Conservation (phyloP, 2,113 vertebrate genomes). For the Channa maculata region DNA sequence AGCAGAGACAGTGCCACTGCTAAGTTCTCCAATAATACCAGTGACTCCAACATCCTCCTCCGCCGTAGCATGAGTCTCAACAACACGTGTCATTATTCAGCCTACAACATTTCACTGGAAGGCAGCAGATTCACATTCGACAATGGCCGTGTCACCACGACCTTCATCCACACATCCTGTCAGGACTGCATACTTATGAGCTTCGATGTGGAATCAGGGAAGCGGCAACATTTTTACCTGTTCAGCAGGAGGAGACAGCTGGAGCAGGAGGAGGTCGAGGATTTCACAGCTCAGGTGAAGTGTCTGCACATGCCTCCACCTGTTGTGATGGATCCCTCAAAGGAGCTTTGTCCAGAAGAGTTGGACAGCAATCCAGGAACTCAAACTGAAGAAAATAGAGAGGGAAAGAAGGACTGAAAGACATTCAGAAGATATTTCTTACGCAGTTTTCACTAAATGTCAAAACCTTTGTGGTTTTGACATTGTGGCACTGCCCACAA, state of each 20-base stretch:
- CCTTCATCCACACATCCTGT: conserved; percentile 49
- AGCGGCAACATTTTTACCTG: conserved; percentile 25
- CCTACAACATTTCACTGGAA: conserved; percentile 35
- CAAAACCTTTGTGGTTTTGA: too few species aligned
- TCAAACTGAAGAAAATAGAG: not conserved
- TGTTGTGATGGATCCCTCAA: conserved; percentile 49
- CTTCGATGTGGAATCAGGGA: not conserved
- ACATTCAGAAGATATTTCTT: not conserved
- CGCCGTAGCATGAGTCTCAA: not conserved
- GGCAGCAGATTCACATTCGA: conserved; percentile 33
- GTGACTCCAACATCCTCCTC: not conserved
- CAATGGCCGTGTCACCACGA: not conserved
- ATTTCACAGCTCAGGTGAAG: conserved; percentile 47
- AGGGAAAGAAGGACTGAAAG: not conserved
- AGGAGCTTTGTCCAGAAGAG: conserved; percentile 45
- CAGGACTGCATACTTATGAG: conserved; percentile 47
- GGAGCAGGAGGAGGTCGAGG: conserved; percentile 43
- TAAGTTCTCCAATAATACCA: conserved; percentile 1
- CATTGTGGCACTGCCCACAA: too few species aligned
- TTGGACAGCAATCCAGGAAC: not conserved
- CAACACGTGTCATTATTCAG: not conserved
- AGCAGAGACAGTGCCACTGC: conserved; percentile 12
- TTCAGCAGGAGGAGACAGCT: conserved; percentile 57
- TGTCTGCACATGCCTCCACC: conserved; percentile 45
- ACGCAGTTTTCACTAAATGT: too few species aligned